Evolutionary conservation across 2,797 vertebrate species (phyloP).

Genomic region (Gymnocypris eckloni): DNA sequence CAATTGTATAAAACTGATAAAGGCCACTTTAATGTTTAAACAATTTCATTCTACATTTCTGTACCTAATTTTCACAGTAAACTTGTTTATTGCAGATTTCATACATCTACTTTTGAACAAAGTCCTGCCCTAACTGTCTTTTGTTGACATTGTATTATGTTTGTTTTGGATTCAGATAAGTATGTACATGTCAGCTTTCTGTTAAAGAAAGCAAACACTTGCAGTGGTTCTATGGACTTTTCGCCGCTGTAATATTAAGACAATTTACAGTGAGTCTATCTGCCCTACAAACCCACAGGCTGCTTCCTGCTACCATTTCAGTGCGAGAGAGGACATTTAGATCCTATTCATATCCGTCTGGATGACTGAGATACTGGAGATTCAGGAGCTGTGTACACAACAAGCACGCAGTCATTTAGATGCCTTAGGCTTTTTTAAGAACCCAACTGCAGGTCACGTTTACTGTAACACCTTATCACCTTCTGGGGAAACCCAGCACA

Average conservation of each 20-base stretch:
- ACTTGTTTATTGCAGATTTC: neutral
- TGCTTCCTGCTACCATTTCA: slow-evolving; percentile 3
- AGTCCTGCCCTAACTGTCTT: no score
- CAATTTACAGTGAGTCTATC: neutral
- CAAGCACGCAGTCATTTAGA: neutral
- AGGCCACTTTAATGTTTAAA: neutral
- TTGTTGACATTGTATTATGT: neutral
- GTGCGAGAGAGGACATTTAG: neutral
- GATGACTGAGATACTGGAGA: neutral
- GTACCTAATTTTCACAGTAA: neutral
- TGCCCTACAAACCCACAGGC: neutral
- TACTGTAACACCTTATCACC: neutral
- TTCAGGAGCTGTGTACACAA: slow-evolving; percentile 20
- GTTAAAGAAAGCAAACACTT: neutral
- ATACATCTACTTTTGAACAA: no score
- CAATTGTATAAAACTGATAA: no score
- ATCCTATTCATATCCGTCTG: neutral
- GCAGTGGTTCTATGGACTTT: neutral
- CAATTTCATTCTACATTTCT: neutral
- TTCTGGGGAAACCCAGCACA: neutral
- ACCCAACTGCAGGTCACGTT: neutral
- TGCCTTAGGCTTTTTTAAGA: slow-evolving; percentile 10
- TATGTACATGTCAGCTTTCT: neutral
- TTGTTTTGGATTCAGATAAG: neutral
- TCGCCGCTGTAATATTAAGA: neutral